Base-by-base conservation (phyloP, 2,888 invertebrate species). In the Gibbula magus region DNA sequence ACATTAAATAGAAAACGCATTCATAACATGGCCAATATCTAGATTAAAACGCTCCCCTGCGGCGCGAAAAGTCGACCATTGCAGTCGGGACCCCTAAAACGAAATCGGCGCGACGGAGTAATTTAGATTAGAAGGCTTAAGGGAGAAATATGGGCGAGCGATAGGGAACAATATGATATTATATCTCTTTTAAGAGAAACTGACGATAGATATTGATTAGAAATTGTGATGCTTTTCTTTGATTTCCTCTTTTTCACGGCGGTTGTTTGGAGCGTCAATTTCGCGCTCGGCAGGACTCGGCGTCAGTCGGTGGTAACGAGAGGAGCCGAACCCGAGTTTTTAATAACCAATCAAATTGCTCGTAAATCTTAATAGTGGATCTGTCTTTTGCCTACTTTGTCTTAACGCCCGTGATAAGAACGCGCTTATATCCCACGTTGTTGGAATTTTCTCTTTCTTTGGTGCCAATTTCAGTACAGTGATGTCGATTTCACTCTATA, bases 301-400 rank as follows among this genome's bases (percentile, higher is more conserved):
- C 77, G 77, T 77, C 77, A 77, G 77, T 66, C 66, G 77, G 39
- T 61, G 35, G 70, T 70, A 70, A 70, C 70, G 70, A 70, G 70
- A 70, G 35, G 70, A 35, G 18, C 39, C 70, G 70, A 70, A 39
- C 70, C 35, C 70, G 32, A 70, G 32, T 70, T 70, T 70, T 70
- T 70, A 70, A 70, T 70, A 39, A 70, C 70, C 70, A 70, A 70
- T 70, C 70, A 70, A 70, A 70, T 70, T 70, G 70, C 70, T 70
- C 70, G 35, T 70, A 70, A 70, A 70, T 70, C 70, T 70, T 70
- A 35, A 70, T 35, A 20, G 39, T 20, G 10, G 16, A 39, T 35
- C 70, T 35, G 20, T 29, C 35, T 70, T 70, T 25, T 70, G 39
- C 39, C 70, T 70, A 70, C 70, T 70, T 35, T 70, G 70, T 39